These are phyloP conservation scores for Silurus lanzhouensis DNA, from an alignment of 2,797 vertebrate species.

Conservation along the genomic window DNA sequence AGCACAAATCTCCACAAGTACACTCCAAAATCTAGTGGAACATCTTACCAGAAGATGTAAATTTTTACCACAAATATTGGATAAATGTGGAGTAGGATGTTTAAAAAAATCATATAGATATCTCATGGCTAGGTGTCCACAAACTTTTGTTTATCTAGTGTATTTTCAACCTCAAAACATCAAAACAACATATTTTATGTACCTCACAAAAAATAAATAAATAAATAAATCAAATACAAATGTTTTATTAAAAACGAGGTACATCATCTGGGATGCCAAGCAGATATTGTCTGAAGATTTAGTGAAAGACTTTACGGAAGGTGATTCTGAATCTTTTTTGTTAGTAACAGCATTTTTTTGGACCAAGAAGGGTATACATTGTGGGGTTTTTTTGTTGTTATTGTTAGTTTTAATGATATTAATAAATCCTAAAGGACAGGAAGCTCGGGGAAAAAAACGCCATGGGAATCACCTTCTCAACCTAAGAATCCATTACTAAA, in stretches of 20 bases:
- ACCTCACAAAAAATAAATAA: neutral
- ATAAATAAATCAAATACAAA: neutral
- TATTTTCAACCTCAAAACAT: too few species aligned
- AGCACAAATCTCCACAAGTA: too few species aligned
- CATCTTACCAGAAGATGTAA: too few species aligned
- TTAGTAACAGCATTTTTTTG: neutral
- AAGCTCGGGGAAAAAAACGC: neutral
- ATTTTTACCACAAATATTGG: too few species aligned
- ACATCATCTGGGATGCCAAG: neutral
- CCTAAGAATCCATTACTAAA: constrained; percentile 45
- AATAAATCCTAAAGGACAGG: constrained; percentile 19
- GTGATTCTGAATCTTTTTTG: constrained; percentile 2
- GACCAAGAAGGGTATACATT: neutral
- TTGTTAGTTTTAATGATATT: constrained; percentile 38
- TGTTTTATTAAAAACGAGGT: neutral
- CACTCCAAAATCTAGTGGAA: too few species aligned
- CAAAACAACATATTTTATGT: neutral
- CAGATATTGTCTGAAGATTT: neutral
- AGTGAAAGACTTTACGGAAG: neutral
- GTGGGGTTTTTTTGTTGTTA: constrained; percentile 31
- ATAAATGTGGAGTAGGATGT: too few species aligned
- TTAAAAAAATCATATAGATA: too few species aligned
- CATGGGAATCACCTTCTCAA: constrained; percentile 15
- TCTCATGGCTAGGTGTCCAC: too few species aligned
- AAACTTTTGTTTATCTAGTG: too few species aligned